These are phyloP conservation scores for Solenodon paradoxus DNA, from an alignment of 2,113 vertebrate genomes.

Conservation along the genomic window DNA sequence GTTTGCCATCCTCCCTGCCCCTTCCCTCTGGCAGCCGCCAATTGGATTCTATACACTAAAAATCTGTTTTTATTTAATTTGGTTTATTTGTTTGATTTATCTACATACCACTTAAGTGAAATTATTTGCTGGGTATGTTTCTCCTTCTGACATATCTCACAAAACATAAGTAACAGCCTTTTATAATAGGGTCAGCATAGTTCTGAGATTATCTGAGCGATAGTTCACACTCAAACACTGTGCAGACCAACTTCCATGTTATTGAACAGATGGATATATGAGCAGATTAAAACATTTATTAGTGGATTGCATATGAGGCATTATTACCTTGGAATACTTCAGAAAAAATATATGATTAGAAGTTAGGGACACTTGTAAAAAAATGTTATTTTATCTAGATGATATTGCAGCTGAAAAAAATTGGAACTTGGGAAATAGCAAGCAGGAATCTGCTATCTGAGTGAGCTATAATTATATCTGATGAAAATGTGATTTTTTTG, in stretches of 20 bases:
- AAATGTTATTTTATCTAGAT: not conserved
- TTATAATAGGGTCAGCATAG: not conserved
- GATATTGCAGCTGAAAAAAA: not conserved
- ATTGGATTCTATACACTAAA: too few species aligned
- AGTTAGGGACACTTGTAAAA: not conserved
- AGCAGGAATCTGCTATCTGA: not conserved
- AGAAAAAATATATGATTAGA: not conserved
- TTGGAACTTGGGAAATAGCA: not conserved
- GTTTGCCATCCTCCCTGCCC: too few species aligned
- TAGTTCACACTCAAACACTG: not conserved
- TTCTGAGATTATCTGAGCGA: not conserved
- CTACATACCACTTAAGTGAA: too few species aligned
- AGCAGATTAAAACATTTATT: not conserved
- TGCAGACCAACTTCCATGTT: not conserved
- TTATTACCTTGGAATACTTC: not conserved
- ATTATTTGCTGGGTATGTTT: not conserved
- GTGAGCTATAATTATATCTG: not conserved
- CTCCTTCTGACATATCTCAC: not conserved
- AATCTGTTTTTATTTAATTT: too few species aligned
- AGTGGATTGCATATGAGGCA: not conserved
- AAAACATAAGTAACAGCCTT: too few species aligned
- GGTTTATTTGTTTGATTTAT: too few species aligned
- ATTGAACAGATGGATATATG: not conserved
- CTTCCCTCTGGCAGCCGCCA: too few species aligned
- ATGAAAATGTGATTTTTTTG: not conserved